A percentile compares a stretch with the other conserved stretches of the same genome.
Conservation (phyloP, 2,797 vertebrate genomes). For the Glossophaga mutica region DNA sequence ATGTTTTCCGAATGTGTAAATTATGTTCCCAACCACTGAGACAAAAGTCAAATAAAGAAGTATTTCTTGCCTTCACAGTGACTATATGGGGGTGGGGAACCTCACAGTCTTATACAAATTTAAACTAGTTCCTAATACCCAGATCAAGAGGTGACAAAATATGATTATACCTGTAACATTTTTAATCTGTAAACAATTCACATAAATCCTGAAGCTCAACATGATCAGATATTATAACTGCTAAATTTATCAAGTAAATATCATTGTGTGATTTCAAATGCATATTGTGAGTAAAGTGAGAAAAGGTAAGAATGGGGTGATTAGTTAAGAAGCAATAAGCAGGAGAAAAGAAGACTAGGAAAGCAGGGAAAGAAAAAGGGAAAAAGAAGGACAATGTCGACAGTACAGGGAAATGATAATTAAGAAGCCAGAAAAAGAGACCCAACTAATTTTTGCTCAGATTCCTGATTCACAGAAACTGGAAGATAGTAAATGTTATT, state of each 20-base stretch:
- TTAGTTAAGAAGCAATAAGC: background rate
- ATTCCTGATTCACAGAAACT: no score
- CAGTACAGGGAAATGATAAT: background rate
- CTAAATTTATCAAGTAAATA: background rate
- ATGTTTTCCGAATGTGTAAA: background rate
- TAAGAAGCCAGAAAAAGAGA: background rate
- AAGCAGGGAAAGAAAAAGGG: background rate
- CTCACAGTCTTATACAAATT: background rate
- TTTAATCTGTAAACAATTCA: background rate
- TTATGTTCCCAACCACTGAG: background rate
- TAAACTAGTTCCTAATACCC: background rate
- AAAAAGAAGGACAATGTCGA: background rate
- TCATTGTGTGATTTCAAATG: background rate
- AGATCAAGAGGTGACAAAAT: background rate
- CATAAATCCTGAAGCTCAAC: background rate
- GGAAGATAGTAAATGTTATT: no score
- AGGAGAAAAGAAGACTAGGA: background rate
- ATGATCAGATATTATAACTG: background rate
- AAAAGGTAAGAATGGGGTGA: background rate
- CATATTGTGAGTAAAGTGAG: background rate
- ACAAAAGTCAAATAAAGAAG: constrained; percentile 2
- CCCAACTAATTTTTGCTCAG: background rate
- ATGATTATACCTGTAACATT: background rate
- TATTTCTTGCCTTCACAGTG: background rate
- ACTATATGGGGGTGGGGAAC: background rate